Conservation (phyloP, 2,797 vertebrate species). For the Acrossocheilus fasciatus region DNA sequence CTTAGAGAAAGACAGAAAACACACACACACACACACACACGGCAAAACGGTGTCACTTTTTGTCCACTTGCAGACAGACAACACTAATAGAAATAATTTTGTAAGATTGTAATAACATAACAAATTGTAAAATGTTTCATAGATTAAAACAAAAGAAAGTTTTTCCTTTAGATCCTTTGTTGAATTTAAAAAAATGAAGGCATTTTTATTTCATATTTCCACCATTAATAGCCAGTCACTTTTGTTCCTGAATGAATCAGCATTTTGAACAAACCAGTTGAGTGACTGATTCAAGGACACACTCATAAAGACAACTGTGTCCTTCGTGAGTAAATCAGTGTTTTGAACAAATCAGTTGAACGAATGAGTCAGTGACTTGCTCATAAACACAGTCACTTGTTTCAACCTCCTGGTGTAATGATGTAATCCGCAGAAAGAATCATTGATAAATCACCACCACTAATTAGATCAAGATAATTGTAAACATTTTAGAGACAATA, state of each 20-base stretch:
- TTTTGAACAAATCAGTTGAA: background rate
- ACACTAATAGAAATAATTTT: background rate
- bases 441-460: background rate
- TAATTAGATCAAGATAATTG: background rate
- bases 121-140: background rate
- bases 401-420: background rate
- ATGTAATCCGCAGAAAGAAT: background rate
- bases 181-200: no score
- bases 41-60: background rate
- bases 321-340: background rate
- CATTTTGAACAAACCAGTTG: background rate
- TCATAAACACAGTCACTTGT: background rate
- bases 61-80: background rate
- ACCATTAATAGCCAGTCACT: background rate
- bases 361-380: background rate
- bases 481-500: background rate
- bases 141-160: no score
- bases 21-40: background rate
- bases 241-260: background rate
- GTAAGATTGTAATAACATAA: no score
- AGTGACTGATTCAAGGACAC: background rate
- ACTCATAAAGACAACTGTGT: no score
- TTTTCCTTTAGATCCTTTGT: no score
- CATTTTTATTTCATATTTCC: background rate
- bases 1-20: background rate